Base-by-base conservation (phyloP, 2,113 vertebrate species). In the Strix aluco region DNA sequence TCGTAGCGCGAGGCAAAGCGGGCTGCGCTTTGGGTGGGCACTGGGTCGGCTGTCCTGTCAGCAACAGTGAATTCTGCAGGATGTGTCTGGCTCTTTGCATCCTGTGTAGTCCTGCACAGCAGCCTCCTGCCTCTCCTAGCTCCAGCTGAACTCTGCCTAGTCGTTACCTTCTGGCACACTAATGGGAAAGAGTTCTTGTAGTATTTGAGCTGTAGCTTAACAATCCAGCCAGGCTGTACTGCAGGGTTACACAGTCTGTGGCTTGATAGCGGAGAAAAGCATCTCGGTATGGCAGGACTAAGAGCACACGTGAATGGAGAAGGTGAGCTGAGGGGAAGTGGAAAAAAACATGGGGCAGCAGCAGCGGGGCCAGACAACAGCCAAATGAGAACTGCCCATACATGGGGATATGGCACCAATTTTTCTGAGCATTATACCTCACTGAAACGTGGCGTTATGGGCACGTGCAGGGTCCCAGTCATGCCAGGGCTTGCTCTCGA, bases 361-460 rank as follows among this genome's bases (percentile, higher is more conserved):
- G 73, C 34, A 54, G 42, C 30, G 46, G 21, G 63, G 34, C 67
- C 57, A 59, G 40, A 22, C 42, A 69, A 18, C 29, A 85, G 65
- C 55, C 13, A 67, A 4, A 19, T 17, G 38, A 57, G 59, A 62
- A 34, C 40, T 72, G 25, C n/a, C 40, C 8, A 0, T 20, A 16
- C 38, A 23, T 1, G 3, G 51, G 62, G n/a, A 51, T 17, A 4
- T 4, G 13, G 36, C 40, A 38, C 10, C 15, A 7, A 2, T 58
- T 51, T 32, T 57, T 79, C 36, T 85, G 71, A 81, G n/a, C 6
- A 0, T 32, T 44, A 5, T 13, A 32, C 29, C 29, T 74, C 44
- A 34, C 38, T 47, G 46, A 58, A 42, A 7, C 0, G 0, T 13
- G 17, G 49, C 46, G 0, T 0, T 29, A 14, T 36, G 27, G 15